A percentile compares a stretch with the other conserved stretches of the same genome.
phyloP scores from a whole-genome alignment of 2,888 invertebrate genomes.

The Physocephala rufipes region DNA sequence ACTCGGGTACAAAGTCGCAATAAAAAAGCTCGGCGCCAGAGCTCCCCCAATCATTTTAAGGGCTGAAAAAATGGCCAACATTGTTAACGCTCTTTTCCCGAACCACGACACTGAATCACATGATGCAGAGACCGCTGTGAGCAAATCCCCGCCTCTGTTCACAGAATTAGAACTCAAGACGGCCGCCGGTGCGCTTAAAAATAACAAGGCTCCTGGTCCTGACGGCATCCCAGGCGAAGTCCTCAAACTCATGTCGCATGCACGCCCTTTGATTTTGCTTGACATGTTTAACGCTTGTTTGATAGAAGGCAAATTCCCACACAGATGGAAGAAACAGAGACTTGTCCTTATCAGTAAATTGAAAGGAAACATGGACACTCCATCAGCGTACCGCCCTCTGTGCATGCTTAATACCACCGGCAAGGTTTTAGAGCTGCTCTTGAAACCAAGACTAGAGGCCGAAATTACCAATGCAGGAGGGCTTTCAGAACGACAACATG shows the following conservation, averaged over 20 bases:
- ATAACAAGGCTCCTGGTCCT: constrained; percentile 28
- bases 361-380: constrained; percentile 28
- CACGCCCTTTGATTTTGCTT: constrained; percentile 30
- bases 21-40: too few species aligned
- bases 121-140: not conserved
- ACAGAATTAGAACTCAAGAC: not conserved
- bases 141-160: not conserved
- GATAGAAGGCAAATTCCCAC: constrained; percentile 25
- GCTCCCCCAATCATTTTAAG: too few species aligned
- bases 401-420: constrained; percentile 30
- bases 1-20: not conserved
- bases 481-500: constrained; percentile 27
- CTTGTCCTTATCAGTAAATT: constrained; percentile 35
- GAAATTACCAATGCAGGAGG: constrained; percentile 26
- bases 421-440: constrained; percentile 30
- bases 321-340: constrained; percentile 34
- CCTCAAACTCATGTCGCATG: constrained; percentile 18
- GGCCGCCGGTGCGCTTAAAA: not conserved
- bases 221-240: constrained; percentile 38
- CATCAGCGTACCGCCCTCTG: constrained; percentile 35
- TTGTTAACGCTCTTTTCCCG: not conserved
- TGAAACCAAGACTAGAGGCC: constrained; percentile 25
- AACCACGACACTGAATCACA: not conserved
- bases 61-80: not conserved
- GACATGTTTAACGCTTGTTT: constrained; percentile 33